A percentile compares a stretch with the other conserved stretches of the same genome.
These are phyloP conservation scores for Gryllus longicercus DNA, from an alignment of 2,888 invertebrate genomes.

Conservation along the genomic window DNA sequence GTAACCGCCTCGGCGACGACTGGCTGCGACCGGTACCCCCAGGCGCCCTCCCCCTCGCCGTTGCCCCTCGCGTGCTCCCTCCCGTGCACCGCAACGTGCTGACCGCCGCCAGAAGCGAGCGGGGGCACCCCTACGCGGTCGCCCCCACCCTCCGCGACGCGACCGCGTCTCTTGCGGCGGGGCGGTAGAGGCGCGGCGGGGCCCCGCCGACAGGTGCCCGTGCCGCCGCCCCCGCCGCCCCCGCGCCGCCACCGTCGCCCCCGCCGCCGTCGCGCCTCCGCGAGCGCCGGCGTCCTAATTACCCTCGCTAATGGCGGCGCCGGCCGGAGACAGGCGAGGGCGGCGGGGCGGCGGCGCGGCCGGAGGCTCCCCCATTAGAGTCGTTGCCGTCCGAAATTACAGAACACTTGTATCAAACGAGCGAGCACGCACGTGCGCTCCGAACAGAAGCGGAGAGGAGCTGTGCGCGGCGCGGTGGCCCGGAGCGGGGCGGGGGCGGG, in stretches of 20 bases:
- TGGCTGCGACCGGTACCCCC: too few relatives aligned
- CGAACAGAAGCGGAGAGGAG: not conserved
- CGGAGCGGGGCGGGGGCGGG: too few relatives aligned
- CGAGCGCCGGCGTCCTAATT: not conserved
- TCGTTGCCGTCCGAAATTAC: constrained; percentile 17
- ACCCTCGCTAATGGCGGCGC: constrained; percentile 17
- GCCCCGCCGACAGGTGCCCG: not conserved
- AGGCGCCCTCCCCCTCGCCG: not conserved
- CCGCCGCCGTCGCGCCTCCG: not conserved
- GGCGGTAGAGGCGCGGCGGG: not conserved
- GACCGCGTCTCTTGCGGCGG: not conserved
- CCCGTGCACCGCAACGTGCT: not conserved
- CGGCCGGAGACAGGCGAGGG: constrained; percentile 17
- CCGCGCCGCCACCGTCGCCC: not conserved
- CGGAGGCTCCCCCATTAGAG: constrained; percentile 2
- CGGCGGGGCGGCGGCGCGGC: not conserved
- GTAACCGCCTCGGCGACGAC: too few relatives aligned
- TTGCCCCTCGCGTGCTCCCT: not conserved
- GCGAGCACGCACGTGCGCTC: constrained; percentile 1
- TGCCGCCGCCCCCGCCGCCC: not conserved
- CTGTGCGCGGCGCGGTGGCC: too few relatives aligned
- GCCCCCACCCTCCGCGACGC: too few relatives aligned
- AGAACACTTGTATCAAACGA: not conserved
- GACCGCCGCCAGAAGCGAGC: not conserved
- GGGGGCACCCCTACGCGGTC: too few relatives aligned